Evolutionary conservation across 1,140 invertebrate genomes (phyloP), one percentile per base, ranked within the genome.

Genomic region (Drosophila dunni): DNA sequence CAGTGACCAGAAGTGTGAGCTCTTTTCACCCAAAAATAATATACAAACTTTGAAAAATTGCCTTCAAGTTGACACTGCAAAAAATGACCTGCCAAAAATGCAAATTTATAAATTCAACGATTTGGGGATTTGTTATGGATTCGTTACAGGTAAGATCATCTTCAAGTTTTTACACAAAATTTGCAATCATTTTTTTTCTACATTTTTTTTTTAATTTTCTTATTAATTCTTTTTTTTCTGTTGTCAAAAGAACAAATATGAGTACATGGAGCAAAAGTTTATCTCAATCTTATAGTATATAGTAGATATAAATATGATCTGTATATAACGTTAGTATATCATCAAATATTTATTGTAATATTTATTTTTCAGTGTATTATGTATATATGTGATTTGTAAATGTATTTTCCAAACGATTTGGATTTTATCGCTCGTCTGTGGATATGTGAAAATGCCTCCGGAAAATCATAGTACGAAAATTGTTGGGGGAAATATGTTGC

Each of bases 191-290:
- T 17, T 10, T 65, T 29, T 34, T 0, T 51, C 29, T 42, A 44
- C 7, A 38, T 38, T 33, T 54, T 53, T 53, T 34, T 0, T 5
- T 40, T 20, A 29, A 29, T 5, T 10, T 65, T 34, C 0, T 54
- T 51, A 29, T 42, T 44, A 3, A 38, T 50, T 33, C 42, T 53
- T 53, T 13, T 1, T 17, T 57, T 7, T 2, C 15, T 42, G 34
- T 69, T 69, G 66, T 69, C 66, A 69, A 69, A 63, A 62, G 58
- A 69, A 69, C 66, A 69, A 69, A 69, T 48, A 62, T 53, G 29
- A 42, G 24, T 68, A 61, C 13, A 61, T 61, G 61, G 56, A 68
- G 65, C 45, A 51, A 51, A 68, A 67, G 17, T 38, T 36, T 29
- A 29, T 29, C 10, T 67, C 34, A 33, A 58, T 68, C 65, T 62